Percentiles rank a stretch among this genome's conserved stretches.
phyloP scores from a whole-genome alignment of 1,140 invertebrate genomes.

The Heliothis virescens region DNA sequence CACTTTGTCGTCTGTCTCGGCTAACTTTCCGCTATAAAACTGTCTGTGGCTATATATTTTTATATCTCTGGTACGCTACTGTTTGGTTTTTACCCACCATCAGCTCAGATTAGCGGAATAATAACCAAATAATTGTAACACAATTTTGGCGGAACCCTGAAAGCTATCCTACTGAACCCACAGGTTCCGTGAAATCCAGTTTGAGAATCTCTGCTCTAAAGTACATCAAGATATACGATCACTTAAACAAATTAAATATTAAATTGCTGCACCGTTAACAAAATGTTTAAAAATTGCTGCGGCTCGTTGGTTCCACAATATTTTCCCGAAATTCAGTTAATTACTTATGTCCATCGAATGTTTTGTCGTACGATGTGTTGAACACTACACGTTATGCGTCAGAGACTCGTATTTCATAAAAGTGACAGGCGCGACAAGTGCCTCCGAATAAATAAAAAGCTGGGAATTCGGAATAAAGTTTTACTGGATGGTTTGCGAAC shows the following conservation, averaged over 20 bases:
- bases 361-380: constrained; percentile 1
- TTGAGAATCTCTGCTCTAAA: not conserved
- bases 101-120: too few species aligned
- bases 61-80: not conserved
- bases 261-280: constrained; percentile 18
- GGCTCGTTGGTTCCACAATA: not conserved
- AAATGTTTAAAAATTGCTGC: constrained; percentile 27
- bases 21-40: constrained; percentile 21
- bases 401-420: constrained; percentile 20
- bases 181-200: not conserved
- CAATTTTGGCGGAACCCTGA: too few species aligned
- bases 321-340: not conserved
- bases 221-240: too few species aligned
- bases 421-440: constrained; percentile 13
- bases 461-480: constrained; percentile 20
- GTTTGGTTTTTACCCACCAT: constrained; percentile 6
- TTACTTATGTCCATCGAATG: not conserved
- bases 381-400: constrained; percentile 3
- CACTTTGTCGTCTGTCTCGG: constrained; percentile 6
- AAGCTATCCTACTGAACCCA: too few species aligned
- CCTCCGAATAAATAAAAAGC: constrained; percentile 29
- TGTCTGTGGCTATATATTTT: constrained; percentile 19
- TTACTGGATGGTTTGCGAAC: constrained; percentile 16
- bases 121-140: too few species aligned
- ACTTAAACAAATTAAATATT: constrained; percentile 25